Evolutionary conservation across 53 echinoderm and acorn worm genomes (phyloP).

Genomic region (Henricia sp.): DNA sequence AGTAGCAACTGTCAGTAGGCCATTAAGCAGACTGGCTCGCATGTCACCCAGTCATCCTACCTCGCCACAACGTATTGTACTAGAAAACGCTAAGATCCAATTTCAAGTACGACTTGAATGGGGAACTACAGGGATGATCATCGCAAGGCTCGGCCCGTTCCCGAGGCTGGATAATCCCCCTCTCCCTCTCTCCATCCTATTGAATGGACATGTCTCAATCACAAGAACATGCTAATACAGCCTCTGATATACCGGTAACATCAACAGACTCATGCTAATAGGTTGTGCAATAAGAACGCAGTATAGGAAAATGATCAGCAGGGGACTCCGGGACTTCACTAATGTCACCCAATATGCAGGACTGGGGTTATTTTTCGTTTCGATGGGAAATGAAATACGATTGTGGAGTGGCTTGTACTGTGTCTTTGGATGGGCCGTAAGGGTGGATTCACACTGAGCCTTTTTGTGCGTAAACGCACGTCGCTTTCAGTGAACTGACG

Average conservation of each 20-base stretch:
- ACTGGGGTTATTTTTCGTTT: slow-evolving; percentile 3
- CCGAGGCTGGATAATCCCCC: slow-evolving; percentile 13
- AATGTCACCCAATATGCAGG: slow-evolving; percentile 20
- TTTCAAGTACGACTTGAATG: slow-evolving; percentile 42
- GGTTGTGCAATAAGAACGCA: neutral
- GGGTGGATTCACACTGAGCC: too few species aligned
- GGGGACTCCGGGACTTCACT: slow-evolving; percentile 32
- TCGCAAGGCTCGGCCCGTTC: slow-evolving; percentile 3
- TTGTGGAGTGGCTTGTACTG: slow-evolving; percentile 9
- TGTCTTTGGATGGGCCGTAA: neutral
- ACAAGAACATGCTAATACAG: slow-evolving; percentile 24
- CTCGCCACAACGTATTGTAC: slow-evolving; percentile 7
- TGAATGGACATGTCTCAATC: slow-evolving; percentile 12
- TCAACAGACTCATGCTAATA: neutral
- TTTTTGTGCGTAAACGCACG: too few species aligned
- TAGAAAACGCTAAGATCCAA: slow-evolving; percentile 28
- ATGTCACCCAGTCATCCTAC: slow-evolving; percentile 3
- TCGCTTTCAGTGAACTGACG: too few species aligned
- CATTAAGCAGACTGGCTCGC: neutral
- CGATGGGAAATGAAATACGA: slow-evolving; percentile 34
- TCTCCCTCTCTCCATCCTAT: neutral
- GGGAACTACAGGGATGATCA: neutral
- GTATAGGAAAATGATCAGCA: slow-evolving; percentile 18
- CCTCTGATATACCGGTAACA: neutral
- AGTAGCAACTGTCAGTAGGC: too few species aligned